A percentile compares a stretch with the other conserved stretches of the same genome.
Conservation (phyloP, 2,888 invertebrate genomes). For the Eupithecia subumbrata region DNA sequence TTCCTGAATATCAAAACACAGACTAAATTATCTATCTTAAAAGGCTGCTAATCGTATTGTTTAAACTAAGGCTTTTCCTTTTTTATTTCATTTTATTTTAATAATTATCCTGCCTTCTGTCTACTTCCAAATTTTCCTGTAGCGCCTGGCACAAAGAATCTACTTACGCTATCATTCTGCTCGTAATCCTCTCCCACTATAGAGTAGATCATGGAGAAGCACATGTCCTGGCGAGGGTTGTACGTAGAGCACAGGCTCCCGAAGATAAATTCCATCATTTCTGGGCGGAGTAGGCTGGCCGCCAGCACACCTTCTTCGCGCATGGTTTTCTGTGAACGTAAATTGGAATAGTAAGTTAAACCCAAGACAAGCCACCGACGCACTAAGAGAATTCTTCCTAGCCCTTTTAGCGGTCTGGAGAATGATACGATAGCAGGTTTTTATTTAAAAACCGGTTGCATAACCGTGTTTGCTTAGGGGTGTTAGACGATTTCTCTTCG, state of each 20-base stretch:
- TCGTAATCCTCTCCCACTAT: slow-evolving; percentile 75
- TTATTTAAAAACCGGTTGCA: not conserved
- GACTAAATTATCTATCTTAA: not conserved
- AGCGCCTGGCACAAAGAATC: not conserved
- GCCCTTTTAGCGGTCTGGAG: not conserved
- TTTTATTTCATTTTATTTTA: not conserved
- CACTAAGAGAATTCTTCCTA: not conserved
- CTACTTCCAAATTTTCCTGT: not conserved
- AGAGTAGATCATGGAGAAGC: slow-evolving; percentile 60
- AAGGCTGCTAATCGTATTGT: no score
- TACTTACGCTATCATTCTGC: slow-evolving; percentile 69
- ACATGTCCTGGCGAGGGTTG: slow-evolving; percentile 61
- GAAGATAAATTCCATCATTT: slow-evolving; percentile 55
- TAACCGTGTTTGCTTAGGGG: no score
- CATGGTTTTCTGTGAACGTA: slow-evolving; percentile 56
- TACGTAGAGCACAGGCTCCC: slow-evolving; percentile 59
- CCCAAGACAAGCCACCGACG: not conserved
- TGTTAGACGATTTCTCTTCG: no score
- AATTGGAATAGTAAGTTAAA: not conserved
- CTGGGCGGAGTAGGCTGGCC: slow-evolving; percentile 47
- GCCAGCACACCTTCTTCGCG: slow-evolving; percentile 61
- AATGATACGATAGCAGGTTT: not conserved
- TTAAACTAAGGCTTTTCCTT: not conserved
- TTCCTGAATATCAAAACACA: slow-evolving; percentile 54
- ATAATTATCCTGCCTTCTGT: not conserved